phyloP scores from a whole-genome alignment of 2,888 invertebrate species.

The Ametastegia equiseti region DNA sequence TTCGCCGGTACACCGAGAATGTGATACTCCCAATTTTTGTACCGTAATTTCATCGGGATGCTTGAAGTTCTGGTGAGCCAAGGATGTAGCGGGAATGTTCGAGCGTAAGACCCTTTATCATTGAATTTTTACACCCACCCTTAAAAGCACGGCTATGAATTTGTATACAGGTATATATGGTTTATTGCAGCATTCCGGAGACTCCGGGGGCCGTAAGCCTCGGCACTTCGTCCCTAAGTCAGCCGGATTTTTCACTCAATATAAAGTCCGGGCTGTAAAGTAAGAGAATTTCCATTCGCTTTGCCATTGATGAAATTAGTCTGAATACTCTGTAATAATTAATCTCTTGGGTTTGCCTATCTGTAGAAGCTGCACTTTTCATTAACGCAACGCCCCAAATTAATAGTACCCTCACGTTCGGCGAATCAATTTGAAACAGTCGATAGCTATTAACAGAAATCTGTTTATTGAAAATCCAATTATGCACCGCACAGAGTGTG shows the following conservation, averaged over 20 bases:
- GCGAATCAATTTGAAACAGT: background rate
- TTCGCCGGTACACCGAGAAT: background rate
- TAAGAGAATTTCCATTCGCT: background rate
- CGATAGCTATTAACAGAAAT: slow-evolving; percentile 16
- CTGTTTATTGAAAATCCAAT: slow-evolving; percentile 8
- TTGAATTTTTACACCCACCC: slow-evolving; percentile 31
- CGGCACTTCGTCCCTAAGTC: background rate
- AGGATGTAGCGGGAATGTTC: slow-evolving; percentile 27
- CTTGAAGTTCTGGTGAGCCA: slow-evolving; percentile 6
- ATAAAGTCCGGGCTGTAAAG: background rate
- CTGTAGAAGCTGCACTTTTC: background rate
- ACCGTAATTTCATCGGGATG: slow-evolving; percentile 1
- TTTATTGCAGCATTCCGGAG: slow-evolving; percentile 9
- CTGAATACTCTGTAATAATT: too few species aligned
- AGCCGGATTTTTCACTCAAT: slow-evolving; percentile 15
- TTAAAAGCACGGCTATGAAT: background rate
- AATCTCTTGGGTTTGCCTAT: too few species aligned
- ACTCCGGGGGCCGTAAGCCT: background rate
- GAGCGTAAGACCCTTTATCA: slow-evolving; percentile 29
- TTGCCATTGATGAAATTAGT: too few species aligned
- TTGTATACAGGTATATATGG: background rate
- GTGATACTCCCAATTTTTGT: background rate
- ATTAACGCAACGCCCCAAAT: background rate
- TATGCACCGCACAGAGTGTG: background rate
- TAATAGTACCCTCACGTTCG: background rate